Base-by-base conservation (phyloP, 2,113 vertebrate genomes). In the Pangasianodon gigas region DNA sequence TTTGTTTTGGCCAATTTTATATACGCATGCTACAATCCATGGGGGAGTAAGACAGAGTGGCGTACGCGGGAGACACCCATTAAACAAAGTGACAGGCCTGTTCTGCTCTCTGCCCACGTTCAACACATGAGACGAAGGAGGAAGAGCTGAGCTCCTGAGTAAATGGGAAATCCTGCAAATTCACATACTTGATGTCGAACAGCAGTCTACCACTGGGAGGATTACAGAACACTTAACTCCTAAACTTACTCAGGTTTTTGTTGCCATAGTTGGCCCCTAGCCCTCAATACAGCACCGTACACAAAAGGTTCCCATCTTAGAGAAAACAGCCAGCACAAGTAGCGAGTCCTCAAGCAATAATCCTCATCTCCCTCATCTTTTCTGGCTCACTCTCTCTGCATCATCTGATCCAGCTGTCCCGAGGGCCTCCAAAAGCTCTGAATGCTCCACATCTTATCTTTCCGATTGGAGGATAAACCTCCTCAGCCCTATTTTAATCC, bases 401-500 rank as follows among this genome's bases (percentile, higher is more conserved):
- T 65, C 65, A 41, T 80, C 84, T 87, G 54, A 77, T 85, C 54
- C 44, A 69, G 84, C 26, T 86, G 60, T 21, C 58, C 80, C 60
- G 11, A 26, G 48, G 46, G 46, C 69, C 19, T 69, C 14, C 24
- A 58, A 69, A 79, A 89, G 51, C 51, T 46, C 84, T 79, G 37
- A 65, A 19, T 67, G 67, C 41, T 16, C 82, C 65, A 74, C 41
- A 91, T 88, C 48, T 88, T 84, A 90, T 88, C 60, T 81, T 65
- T 71, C 84, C 14, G 81, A 87, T 88, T 88, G 75, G 65, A 67
- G 83, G 88, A 79, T 90, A 90, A 90, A 89, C 71, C 75, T 75
- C 65, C 81, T 29, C 65, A 79, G 62, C 85, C 69, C 89, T 85
- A 44, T 85, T 85, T 88, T 89, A 91, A 90, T 91, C 84, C 87